Evolutionary conservation across 2,888 invertebrate species (phyloP).

Genomic region (Sesia apiformis): DNA sequence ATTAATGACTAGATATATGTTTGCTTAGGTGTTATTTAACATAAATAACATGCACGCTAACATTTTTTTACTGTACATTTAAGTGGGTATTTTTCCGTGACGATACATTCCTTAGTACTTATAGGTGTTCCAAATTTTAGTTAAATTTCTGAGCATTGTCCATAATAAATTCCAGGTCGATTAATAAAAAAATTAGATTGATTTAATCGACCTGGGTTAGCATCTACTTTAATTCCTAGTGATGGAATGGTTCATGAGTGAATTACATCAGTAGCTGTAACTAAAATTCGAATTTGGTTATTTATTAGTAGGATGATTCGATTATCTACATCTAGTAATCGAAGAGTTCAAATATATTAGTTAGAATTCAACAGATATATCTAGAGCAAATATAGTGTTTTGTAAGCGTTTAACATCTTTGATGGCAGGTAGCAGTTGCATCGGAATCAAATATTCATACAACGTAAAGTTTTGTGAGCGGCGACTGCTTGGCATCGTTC

Average conservation of each 20-base stretch:
- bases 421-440: background rate
- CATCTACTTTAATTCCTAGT: constrained; percentile 78
- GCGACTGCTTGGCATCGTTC: background rate
- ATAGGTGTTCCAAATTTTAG: too few species aligned
- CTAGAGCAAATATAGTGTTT: too few species aligned
- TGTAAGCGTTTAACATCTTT: background rate
- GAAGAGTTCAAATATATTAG: too few species aligned
- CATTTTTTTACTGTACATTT: too few species aligned
- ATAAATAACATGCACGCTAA: too few species aligned
- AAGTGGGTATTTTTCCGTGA: too few species aligned
- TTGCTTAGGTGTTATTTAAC: too few species aligned
- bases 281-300: constrained; percentile 77
- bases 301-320: constrained; percentile 74
- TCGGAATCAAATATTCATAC: background rate
- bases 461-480: background rate
- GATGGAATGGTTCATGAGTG: constrained; percentile 79
- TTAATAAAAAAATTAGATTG: constrained; percentile 77
- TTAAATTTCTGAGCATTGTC: constrained; percentile 89
- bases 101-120: too few species aligned
- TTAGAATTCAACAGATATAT: too few species aligned
- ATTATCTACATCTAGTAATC: constrained; percentile 78
- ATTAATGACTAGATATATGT: too few species aligned
- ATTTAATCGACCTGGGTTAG: constrained; percentile 78
- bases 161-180: constrained; percentile 79
- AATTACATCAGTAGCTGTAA: constrained; percentile 78